phyloP scores from a whole-genome alignment of 2,113 vertebrate species.

The Chamaea fasciata region DNA sequence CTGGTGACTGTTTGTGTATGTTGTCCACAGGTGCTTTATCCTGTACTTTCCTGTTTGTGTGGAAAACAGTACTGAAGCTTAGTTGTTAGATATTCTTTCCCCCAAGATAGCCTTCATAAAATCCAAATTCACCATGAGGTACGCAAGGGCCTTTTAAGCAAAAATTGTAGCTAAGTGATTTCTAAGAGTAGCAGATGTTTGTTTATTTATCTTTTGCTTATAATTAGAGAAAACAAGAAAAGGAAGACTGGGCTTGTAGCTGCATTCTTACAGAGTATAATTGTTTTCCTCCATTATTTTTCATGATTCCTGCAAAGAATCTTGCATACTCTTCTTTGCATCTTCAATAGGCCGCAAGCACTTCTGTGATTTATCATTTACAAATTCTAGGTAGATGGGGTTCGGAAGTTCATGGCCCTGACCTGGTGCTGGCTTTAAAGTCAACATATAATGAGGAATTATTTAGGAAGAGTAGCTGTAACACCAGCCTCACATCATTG shows the following conservation, averaged over 20 bases:
- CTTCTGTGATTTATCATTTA: neutral
- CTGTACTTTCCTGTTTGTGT: neutral
- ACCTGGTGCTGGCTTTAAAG: neutral
- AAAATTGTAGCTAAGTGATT: neutral
- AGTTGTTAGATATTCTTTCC: neutral
- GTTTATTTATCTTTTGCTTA: neutral
- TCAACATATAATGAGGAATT: neutral
- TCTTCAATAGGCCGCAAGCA: neutral
- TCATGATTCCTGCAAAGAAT: neutral
- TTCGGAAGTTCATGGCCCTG: neutral
- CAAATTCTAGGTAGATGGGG: neutral
- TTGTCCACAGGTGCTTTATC: neutral
- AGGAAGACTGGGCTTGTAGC: neutral
- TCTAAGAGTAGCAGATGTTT: neutral
- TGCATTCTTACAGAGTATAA: neutral
- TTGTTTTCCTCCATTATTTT: neutral
- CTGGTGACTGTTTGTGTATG: neutral
- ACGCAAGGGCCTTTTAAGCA: neutral
- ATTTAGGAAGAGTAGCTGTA: neutral
- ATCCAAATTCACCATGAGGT: neutral
- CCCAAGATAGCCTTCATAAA: neutral
- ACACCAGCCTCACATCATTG: neutral
- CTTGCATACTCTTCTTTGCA: neutral
- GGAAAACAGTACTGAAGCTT: neutral
- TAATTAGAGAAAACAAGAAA: neutral